A percentile compares a stretch with the other conserved stretches of the same genome.
Conservation (phyloP, 2,888 invertebrate species). For the Orthonevra nobilis region DNA sequence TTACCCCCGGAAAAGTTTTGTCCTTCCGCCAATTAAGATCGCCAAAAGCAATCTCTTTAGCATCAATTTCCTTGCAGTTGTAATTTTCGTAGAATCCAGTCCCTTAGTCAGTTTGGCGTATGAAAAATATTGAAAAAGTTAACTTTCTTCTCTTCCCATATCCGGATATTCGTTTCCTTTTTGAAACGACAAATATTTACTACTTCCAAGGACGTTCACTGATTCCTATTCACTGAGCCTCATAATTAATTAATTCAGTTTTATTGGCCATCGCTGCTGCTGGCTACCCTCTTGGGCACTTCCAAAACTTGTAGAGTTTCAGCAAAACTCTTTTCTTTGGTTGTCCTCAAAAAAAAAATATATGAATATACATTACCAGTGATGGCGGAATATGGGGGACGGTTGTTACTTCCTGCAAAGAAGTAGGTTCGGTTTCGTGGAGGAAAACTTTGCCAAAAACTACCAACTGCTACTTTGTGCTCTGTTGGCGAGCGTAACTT, state of each 20-base stretch:
- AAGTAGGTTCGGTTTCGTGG: slow-evolving; percentile 27
- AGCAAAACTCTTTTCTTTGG: background rate
- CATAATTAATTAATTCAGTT: slow-evolving; percentile 41
- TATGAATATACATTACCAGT: no score
- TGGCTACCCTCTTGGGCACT: no score
- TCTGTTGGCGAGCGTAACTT: slow-evolving; percentile 5
- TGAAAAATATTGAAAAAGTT: no score
- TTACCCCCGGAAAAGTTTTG: slow-evolving; percentile 23
- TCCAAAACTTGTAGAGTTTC: background rate
- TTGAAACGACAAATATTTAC: slow-evolving; percentile 24
- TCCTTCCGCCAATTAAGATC: slow-evolving; percentile 29
- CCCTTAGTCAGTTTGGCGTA: background rate
- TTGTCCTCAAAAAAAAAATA: no score
- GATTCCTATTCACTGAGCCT: slow-evolving; percentile 14
- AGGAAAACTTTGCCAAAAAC: background rate
- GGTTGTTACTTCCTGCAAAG: slow-evolving; percentile 23
- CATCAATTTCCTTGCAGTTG: slow-evolving; percentile 31
- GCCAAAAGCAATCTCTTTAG: slow-evolving; percentile 23
- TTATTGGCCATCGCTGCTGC: background rate
- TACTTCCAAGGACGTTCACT: slow-evolving; percentile 15
- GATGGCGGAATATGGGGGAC: background rate
- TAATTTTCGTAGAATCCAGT: background rate
- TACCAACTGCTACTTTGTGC: slow-evolving; percentile 13
- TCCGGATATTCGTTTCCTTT: no score
- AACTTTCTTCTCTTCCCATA: no score